These are phyloP conservation scores for Enteromius argenteus DNA, from an alignment of 2,797 vertebrate genomes.

Conservation along the genomic window DNA sequence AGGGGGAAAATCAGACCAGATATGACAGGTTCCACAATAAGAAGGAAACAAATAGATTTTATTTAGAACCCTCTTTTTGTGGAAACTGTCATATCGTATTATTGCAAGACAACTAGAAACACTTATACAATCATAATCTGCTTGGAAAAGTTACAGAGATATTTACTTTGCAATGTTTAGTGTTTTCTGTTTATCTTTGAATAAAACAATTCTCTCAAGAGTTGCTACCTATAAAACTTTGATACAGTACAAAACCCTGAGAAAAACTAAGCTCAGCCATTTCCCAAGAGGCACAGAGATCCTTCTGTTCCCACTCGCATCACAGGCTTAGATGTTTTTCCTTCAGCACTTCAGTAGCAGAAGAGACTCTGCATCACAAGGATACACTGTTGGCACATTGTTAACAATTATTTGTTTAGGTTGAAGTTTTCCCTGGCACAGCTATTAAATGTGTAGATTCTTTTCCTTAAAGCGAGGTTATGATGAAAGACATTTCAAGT, in stretches of 20 bases:
- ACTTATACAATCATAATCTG: background rate
- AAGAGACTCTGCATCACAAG: slow-evolving; percentile 14
- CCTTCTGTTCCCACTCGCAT: slow-evolving; percentile 22
- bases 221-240: background rate
- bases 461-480: background rate
- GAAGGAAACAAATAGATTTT: too few relatives aligned
- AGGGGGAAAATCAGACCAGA: too few relatives aligned
- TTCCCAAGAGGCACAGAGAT: slow-evolving; percentile 11
- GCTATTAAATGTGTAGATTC: slow-evolving; percentile 11
- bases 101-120: background rate
- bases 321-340: slow-evolving; percentile 21
- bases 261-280: slow-evolving; percentile 14
- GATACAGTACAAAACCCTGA: slow-evolving; percentile 20
- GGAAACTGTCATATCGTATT: background rate
- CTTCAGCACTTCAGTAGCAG: slow-evolving; percentile 7
- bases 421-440: slow-evolving; percentile 18
- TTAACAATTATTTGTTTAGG: slow-evolving; percentile 21
- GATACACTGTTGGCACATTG: background rate
- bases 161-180: background rate
- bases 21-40: too few relatives aligned
- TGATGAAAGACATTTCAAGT: slow-evolving; percentile 30
- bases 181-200: slow-evolving; percentile 12
- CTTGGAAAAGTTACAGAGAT: background rate
- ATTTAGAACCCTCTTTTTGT: too few relatives aligned
- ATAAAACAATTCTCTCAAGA: background rate